These are phyloP conservation scores for Sebastes goodei DNA, from an alignment of 2,797 vertebrate species.

Conservation along the genomic window DNA sequence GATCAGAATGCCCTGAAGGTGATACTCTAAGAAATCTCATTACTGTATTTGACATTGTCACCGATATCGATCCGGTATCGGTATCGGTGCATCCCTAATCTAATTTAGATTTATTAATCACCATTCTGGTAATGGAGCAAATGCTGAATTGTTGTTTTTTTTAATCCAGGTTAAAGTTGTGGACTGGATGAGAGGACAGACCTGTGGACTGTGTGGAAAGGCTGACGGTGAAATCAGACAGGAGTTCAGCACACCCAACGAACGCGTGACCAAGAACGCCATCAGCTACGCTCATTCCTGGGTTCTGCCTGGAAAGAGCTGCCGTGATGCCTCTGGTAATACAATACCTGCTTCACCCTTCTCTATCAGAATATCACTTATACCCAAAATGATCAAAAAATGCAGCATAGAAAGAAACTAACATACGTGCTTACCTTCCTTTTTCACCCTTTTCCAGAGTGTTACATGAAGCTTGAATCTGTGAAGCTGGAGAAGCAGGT, in stretches of 20 bases:
- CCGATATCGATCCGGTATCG: too few species aligned
- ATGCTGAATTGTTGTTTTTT: not conserved
- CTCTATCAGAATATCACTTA: not conserved
- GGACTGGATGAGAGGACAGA: conserved; percentile 87
- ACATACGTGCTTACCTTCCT: not conserved
- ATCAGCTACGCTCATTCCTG: conserved; percentile 85
- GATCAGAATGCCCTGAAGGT: conserved; percentile 74
- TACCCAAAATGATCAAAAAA: not conserved
- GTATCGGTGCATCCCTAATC: too few species aligned
- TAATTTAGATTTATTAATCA: not conserved
- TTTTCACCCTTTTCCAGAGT: conserved; percentile 64
- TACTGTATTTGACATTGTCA: not conserved
- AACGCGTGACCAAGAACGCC: conserved; percentile 72
- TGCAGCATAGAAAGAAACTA: not conserved
- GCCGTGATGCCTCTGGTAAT: conserved; percentile 75
- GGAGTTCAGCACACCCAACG: conserved; percentile 81
- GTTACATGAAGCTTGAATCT: conserved; percentile 72
- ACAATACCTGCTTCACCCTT: not conserved
- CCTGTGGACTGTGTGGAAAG: conserved; percentile 86
- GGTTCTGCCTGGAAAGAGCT: conserved; percentile 81
- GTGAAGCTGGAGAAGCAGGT: conserved; percentile 78
- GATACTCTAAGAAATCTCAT: not conserved
- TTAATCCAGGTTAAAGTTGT: conserved; percentile 75
- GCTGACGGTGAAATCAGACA: conserved; percentile 82
- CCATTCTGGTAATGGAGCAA: not conserved